Percentiles rank a stretch among this genome's conserved stretches.
phyloP scores from a whole-genome alignment of 2,113 vertebrate genomes.

The Phoxinus phoxinus region DNA sequence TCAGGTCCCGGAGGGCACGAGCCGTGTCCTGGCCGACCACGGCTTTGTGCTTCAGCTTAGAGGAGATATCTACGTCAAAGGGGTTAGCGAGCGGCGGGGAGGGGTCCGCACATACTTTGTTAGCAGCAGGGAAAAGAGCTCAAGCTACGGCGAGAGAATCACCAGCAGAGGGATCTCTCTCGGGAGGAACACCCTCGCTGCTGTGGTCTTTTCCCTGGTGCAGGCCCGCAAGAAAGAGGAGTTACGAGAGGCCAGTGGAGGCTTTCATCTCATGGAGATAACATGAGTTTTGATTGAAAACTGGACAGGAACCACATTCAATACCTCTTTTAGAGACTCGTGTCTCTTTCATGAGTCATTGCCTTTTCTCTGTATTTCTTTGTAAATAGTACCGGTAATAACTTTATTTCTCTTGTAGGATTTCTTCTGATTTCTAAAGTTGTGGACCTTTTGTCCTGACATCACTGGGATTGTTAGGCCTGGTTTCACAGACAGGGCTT shows the following conservation, averaged over 20 bases:
- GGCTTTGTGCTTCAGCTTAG: slow-evolving; percentile 87
- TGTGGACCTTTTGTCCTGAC: background rate
- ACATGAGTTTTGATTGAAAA: slow-evolving; percentile 40
- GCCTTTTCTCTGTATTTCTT: background rate
- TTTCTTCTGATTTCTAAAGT: background rate
- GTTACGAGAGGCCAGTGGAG: slow-evolving; percentile 82
- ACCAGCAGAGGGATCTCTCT: slow-evolving; percentile 79
- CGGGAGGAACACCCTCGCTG: slow-evolving; percentile 87
- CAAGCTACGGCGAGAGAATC: slow-evolving; percentile 75
- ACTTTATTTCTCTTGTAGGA: background rate
- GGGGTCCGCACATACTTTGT: slow-evolving; percentile 90
- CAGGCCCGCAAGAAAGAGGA: slow-evolving; percentile 89
- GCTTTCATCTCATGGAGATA: slow-evolving; percentile 64
- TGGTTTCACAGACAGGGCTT: no score
- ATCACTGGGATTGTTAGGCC: background rate
- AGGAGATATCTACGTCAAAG: slow-evolving; percentile 87
- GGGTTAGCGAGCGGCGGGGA: slow-evolving; percentile 89
- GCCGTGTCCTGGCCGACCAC: slow-evolving; percentile 82
- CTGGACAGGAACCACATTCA: background rate
- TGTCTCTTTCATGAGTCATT: background rate
- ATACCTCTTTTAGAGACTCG: background rate
- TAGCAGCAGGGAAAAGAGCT: slow-evolving; percentile 77
- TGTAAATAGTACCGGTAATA: background rate
- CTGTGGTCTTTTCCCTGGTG: slow-evolving; percentile 87
- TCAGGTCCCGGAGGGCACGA: slow-evolving; percentile 86